Evolutionary conservation across 2,113 vertebrate genomes (phyloP), one percentile per base, ranked within the genome.

Genomic region (Porphyrio hochstetteri): DNA sequence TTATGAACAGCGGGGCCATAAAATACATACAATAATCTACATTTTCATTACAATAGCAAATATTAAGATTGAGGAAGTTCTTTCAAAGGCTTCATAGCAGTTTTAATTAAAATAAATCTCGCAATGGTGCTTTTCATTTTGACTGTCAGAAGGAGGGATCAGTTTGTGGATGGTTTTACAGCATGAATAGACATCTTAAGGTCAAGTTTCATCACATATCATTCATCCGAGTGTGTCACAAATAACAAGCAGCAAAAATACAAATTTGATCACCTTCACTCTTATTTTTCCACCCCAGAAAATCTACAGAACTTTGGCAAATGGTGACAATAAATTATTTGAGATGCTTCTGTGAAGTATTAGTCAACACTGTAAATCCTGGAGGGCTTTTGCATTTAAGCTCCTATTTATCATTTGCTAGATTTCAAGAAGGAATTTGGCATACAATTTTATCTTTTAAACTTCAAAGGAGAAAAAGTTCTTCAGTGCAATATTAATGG

Each of bases 61-160:
- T 65, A 76, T 33, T 44, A 81, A 61, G 85, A 67, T 19, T 84
- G 9, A 84, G 13, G 24, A 67, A 91, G 35, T 28, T 70, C 70
- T 88, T 87, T 63, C 78, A 96, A 88, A 65, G 42, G 17, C 18
- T 82, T 76, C 3, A 0, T 16, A 79, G 65, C 20, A 87, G 13
- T 68, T 95, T 86, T 86, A 94, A 82, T 94, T 92, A 78, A 94
- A 86, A 93, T 33, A 70, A 79, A 95, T 55, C 19, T 20, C 63
- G 59, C 23, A 88, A 21, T 35, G 15, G 3, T 80, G 29, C 2
- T 88, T 88, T 69, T 64, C 12, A 60, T 92, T 80, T 91, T 56
- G 56, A 72, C 16, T 89, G 65, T 46, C 63, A 71, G 21, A 88
- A 91, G 13, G 11, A 91, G 24, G 53, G 18, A 57, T 72, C 28